Evolutionary conservation across 2,888 invertebrate genomes (phyloP).

Genomic region (Incurvaria masculella): DNA sequence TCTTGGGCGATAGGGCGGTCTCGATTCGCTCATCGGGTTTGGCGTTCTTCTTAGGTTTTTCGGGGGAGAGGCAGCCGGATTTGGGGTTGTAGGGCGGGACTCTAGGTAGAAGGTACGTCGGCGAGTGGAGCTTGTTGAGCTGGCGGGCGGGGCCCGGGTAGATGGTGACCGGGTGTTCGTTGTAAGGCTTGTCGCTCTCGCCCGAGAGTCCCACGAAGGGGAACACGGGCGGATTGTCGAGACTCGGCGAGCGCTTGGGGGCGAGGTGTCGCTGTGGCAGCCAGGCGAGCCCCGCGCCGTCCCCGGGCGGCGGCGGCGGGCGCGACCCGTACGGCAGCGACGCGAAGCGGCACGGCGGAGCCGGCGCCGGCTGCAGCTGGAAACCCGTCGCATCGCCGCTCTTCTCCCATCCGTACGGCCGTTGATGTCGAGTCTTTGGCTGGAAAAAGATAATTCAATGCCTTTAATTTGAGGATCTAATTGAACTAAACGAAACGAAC

Average conservation of each 20-base stretch:
- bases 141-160: slow-evolving; percentile 57
- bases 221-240: slow-evolving; percentile 43
- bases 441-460: slow-evolving; percentile 29
- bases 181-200: slow-evolving; percentile 52
- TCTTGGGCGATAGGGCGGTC: slow-evolving; percentile 43
- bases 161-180: slow-evolving; percentile 66
- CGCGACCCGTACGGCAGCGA: slow-evolving; percentile 63
- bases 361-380: slow-evolving; percentile 55
- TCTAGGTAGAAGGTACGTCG: slow-evolving; percentile 38
- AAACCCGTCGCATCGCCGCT: slow-evolving; percentile 33
- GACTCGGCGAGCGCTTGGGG: slow-evolving; percentile 37
- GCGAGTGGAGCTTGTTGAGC: slow-evolving; percentile 37
- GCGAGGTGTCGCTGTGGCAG: slow-evolving; percentile 37
- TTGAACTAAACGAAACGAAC: not conserved
- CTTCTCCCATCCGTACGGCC: slow-evolving; percentile 73
- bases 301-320: slow-evolving; percentile 37
- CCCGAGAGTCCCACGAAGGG: slow-evolving; percentile 51
- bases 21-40: slow-evolving; percentile 42
- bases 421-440: slow-evolving; percentile 74
- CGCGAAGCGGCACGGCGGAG: slow-evolving; percentile 62
- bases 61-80: slow-evolving; percentile 21
- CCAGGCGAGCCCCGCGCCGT: slow-evolving; percentile 33
- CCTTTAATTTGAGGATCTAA: not conserved
- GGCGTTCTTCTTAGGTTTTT: slow-evolving; percentile 29
- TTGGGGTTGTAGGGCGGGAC: slow-evolving; percentile 43